These are phyloP conservation scores for Emydoidea blandingii DNA, from an alignment of 2,797 vertebrate species.

Conservation along the genomic window DNA sequence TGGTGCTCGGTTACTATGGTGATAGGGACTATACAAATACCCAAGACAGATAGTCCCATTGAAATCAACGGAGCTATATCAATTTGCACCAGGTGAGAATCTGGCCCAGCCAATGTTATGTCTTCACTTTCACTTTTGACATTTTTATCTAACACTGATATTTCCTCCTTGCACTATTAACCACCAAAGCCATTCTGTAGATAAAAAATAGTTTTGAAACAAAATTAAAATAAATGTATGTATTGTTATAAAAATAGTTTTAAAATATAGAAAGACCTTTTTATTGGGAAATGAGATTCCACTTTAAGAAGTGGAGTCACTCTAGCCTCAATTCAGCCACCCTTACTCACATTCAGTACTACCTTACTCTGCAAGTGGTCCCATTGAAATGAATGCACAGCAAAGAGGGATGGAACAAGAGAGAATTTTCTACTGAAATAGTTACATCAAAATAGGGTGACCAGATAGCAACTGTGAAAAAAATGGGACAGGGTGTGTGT, in stretches of 20 bases:
- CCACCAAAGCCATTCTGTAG: not conserved
- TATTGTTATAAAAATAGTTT: not conserved
- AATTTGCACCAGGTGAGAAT: not conserved
- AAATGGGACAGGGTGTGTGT: too few species aligned
- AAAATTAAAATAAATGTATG: not conserved
- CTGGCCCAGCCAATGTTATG: accelerated
- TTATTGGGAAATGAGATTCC: not conserved
- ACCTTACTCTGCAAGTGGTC: not conserved
- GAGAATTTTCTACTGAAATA: not conserved
- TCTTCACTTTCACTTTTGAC: not conserved
- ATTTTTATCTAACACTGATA: not conserved
- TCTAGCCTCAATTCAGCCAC: not conserved
- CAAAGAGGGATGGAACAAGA: not conserved
- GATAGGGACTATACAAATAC: not conserved
- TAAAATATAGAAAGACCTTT: not conserved
- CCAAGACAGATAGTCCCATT: not conserved
- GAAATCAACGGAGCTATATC: not conserved
- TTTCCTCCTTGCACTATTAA: not conserved
- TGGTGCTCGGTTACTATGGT: accelerated
- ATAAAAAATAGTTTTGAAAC: not conserved
- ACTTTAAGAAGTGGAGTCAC: not conserved
- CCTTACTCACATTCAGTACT: not conserved
- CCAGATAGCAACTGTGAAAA: too few species aligned
- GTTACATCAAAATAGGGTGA: not conserved
- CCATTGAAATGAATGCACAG: not conserved